phyloP scores from a whole-genome alignment of 2,888 invertebrate genomes.

The Stenodera caucasica region DNA sequence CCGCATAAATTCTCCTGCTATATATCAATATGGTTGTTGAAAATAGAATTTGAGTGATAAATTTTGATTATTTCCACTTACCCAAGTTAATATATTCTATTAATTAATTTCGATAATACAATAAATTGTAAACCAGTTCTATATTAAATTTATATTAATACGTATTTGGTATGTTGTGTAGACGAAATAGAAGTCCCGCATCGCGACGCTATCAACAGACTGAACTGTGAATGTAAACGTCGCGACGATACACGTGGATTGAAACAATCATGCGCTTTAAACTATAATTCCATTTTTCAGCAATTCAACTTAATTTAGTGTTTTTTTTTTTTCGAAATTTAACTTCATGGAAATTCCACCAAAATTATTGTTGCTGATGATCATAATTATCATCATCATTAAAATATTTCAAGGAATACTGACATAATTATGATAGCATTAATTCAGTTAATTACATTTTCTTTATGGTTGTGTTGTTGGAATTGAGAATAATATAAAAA shows the following conservation, averaged over 20 bases:
- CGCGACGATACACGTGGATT: constrained; percentile 34
- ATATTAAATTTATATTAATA: neutral
- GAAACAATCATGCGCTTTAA: constrained; percentile 34
- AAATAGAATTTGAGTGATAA: no score
- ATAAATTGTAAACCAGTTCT: no score
- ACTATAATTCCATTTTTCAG: neutral
- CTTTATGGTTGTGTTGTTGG: neutral
- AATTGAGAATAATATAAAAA: neutral
- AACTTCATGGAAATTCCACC: neutral
- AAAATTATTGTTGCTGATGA: neutral
- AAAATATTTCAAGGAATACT: neutral
- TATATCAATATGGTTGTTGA: no score
- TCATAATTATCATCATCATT: neutral
- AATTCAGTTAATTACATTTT: neutral
- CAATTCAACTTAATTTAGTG: no score
- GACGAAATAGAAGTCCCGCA: constrained; percentile 12
- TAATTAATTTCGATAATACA: no score
- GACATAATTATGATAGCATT: neutral
- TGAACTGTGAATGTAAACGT: constrained; percentile 27
- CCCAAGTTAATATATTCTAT: no score
- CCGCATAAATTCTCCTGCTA: no score
- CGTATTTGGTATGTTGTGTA: neutral
- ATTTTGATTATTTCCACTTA: no score
- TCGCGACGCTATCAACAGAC: constrained; percentile 30
- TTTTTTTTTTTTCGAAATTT: no score